Base-by-base conservation (phyloP, 64 coral and sea anemone species). In the Stylophora pistillata region DNA sequence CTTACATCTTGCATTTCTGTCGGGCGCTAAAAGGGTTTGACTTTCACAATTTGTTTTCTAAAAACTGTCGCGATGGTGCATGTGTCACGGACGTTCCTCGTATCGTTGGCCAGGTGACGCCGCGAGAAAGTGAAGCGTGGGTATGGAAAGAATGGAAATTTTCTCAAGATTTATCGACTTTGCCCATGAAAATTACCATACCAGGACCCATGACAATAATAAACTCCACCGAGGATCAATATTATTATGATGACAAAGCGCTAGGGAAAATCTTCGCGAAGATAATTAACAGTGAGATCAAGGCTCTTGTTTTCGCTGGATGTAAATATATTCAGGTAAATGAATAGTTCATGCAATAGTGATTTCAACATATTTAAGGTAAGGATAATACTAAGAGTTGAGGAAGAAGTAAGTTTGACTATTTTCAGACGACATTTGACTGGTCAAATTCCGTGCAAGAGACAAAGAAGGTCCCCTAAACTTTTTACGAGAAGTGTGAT, bases 141-240 rank as follows among this genome's bases (percentile, higher is more conserved):
- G 28, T 93, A 4, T 76, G 81, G 52, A 62, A 69, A 55, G 80
- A 84, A 61, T 98, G 95, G 95, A 88, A 71, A 76, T 30, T 58
- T 28, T 72, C 92, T 0, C 95, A 98, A 57, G 65, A 71, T 41
- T n/a, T 89, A 26, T 20, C 95, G 1, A 54, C 15, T 13, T 53
- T 60, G 1, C 89, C 92, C 28, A 69, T 94, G 12, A 98, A 98
- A 82, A 86, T 94, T 2, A 98, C 92, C 12, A 61, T 98, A 2
- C 92, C 95, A n/a, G 95, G 91, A 18, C 92, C 92, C 0, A 78
- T 94, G 85, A 98, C 95, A 15, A 98, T 98, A 58, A 89, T 91
- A 5, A 91, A 85, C 65, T 93, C 92, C 10, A 55, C 88, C 16
- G 83, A 27, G 11, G 89, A 98, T 79, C 54, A 62, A 4, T 94